Conservation (phyloP, 1,140 invertebrate species). For the Brachionus rotundiformis region DNA sequence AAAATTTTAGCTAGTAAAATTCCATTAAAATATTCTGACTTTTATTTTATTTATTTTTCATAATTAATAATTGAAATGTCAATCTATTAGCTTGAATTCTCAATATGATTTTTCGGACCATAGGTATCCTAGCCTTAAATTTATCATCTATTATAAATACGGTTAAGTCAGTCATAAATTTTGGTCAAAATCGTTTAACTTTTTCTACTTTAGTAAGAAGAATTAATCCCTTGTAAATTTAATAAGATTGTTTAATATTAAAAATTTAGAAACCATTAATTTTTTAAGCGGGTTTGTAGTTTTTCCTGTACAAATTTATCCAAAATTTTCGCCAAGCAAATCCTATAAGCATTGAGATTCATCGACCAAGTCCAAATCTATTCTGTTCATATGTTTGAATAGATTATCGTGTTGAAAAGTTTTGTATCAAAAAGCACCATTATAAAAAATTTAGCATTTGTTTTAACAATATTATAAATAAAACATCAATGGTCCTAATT, state of each 20-base stretch:
- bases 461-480: neutral
- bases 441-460: neutral
- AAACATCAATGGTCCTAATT: neutral
- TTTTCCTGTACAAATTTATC: neutral
- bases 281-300: neutral
- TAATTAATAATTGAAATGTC: neutral
- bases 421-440: neutral
- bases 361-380: neutral
- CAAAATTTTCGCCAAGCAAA: neutral
- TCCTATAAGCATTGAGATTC: neutral
- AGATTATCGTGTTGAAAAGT: neutral
- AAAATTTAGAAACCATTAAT: neutral
- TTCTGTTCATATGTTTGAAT: neutral
- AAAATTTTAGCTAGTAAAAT: neutral
- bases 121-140: neutral
- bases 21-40: neutral
- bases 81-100: neutral
- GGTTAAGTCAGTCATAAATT: neutral
- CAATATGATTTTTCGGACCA: neutral
- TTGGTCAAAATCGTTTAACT: conserved; percentile 3
- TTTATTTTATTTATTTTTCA: conserved; percentile 11
- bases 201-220: neutral
- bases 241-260: neutral
- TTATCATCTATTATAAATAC: conserved; percentile 11
- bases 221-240: too few species aligned